A percentile compares a stretch with the other conserved stretches of the same genome.
phyloP scores from a whole-genome alignment of 2,888 invertebrate species.

The Octonoba sinensis region DNA sequence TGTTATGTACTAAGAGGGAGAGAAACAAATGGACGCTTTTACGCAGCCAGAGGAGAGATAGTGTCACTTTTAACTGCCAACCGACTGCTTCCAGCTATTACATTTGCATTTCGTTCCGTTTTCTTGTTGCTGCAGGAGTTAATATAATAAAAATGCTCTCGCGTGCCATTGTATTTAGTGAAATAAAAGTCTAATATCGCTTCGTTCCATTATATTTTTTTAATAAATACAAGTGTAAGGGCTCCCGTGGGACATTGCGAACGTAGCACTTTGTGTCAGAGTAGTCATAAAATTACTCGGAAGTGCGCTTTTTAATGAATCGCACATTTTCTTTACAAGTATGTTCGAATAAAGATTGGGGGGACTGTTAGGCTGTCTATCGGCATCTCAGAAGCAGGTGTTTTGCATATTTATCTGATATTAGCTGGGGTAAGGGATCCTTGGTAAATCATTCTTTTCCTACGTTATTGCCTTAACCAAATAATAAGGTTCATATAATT shows the following conservation, averaged over 20 bases:
- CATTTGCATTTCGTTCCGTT: constrained; percentile 47
- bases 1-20: constrained; percentile 15
- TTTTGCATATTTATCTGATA: constrained; percentile 5
- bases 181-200: constrained; percentile 34
- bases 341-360: background rate
- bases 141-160: constrained; percentile 47
- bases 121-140: constrained; percentile 10
- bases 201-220: constrained; percentile 10
- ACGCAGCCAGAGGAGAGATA: constrained; percentile 20
- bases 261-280: constrained; percentile 31
- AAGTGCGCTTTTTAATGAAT: constrained; percentile 41
- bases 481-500: too few species aligned
- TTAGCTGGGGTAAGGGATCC: too few species aligned
- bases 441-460: too few species aligned
- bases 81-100: constrained; percentile 40
- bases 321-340: constrained; percentile 11
- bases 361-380: constrained; percentile 6
- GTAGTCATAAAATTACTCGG: constrained; percentile 32
- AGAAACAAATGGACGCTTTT: constrained; percentile 38
- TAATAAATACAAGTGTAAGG: constrained; percentile 51
- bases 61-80: constrained; percentile 33
- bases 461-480: too few species aligned
- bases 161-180: constrained; percentile 31
- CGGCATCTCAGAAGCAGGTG: background rate
- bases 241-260: constrained; percentile 37